These are phyloP conservation scores for Tetragonula clypearis DNA, from an alignment of 1,140 invertebrate species.

Conservation along the genomic window DNA sequence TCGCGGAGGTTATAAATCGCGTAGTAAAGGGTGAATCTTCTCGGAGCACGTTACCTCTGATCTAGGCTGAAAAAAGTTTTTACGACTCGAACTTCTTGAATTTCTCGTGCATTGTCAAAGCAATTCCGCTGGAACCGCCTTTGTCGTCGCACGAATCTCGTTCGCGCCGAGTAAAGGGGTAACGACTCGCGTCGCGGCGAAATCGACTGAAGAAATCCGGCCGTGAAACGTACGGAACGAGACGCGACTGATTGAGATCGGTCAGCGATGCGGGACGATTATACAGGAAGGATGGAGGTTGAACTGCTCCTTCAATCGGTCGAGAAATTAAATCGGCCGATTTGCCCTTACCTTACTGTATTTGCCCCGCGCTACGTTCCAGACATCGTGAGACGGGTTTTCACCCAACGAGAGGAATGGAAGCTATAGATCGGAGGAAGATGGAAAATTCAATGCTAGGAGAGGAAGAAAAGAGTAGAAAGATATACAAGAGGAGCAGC, in stretches of 20 bases:
- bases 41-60: too few species aligned
- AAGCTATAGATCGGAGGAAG: neutral
- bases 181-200: conserved; percentile 1
- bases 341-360: neutral
- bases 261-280: conserved; percentile 44
- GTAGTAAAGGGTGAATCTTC: too few species aligned
- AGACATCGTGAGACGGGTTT: conserved; percentile 8
- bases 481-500: too few species aligned
- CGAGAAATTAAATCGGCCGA: conserved; percentile 42
- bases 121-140: neutral
- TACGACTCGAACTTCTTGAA: neutral
- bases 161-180: conserved; percentile 8
- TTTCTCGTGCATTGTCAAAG: neutral
- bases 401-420: neutral
- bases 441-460: too few species aligned
- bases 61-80: neutral
- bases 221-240: neutral
- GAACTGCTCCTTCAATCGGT: neutral
- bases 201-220: neutral
- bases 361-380: neutral
- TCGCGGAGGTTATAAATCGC: too few species aligned
- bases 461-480: neutral
- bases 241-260: conserved; percentile 35
- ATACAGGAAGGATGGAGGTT: conserved; percentile 14
- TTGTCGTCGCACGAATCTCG: neutral